phyloP scores from a whole-genome alignment of 2,888 invertebrate genomes.

The Perizoma affinitatum region DNA sequence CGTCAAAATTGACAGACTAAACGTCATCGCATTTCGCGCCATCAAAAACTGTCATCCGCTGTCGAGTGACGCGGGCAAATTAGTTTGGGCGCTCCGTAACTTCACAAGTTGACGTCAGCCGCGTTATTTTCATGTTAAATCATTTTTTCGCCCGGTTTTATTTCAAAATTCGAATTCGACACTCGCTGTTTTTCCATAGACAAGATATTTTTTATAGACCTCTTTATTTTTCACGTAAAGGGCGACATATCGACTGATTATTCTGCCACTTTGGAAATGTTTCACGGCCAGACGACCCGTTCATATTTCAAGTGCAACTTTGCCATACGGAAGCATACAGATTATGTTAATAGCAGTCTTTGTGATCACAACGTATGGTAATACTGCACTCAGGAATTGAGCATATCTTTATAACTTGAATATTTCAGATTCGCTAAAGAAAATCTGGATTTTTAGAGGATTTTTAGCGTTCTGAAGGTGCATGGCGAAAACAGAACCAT shows the following conservation, averaged over 20 bases:
- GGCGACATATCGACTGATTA: background rate
- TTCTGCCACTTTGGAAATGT: background rate
- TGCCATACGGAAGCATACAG: background rate
- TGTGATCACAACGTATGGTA: constrained; percentile 36
- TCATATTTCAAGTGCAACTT: constrained; percentile 6
- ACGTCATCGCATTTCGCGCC: constrained; percentile 35
- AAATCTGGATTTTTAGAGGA: constrained; percentile 9
- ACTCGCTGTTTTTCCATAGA: no score
- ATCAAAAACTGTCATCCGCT: constrained; percentile 27
- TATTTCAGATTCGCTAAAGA: constrained; percentile 3
- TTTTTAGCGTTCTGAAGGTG: background rate
- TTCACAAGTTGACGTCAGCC: constrained; percentile 18
- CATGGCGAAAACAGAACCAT: background rate
- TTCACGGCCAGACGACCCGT: background rate
- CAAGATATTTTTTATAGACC: background rate
- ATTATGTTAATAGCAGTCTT: constrained; percentile 28
- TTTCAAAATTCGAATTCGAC: no score
- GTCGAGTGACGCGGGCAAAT: constrained; percentile 36
- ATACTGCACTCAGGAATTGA: constrained; percentile 29
- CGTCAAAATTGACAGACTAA: constrained; percentile 34
- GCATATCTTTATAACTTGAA: constrained; percentile 19
- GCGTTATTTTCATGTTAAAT: constrained; percentile 10
- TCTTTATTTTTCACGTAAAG: background rate
- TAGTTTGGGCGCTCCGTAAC: constrained; percentile 26
- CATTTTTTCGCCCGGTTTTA: constrained; percentile 12